These are phyloP conservation scores for Bryconaethiops microstoma DNA, from an alignment of 2,797 vertebrate genomes.

Conservation along the genomic window DNA sequence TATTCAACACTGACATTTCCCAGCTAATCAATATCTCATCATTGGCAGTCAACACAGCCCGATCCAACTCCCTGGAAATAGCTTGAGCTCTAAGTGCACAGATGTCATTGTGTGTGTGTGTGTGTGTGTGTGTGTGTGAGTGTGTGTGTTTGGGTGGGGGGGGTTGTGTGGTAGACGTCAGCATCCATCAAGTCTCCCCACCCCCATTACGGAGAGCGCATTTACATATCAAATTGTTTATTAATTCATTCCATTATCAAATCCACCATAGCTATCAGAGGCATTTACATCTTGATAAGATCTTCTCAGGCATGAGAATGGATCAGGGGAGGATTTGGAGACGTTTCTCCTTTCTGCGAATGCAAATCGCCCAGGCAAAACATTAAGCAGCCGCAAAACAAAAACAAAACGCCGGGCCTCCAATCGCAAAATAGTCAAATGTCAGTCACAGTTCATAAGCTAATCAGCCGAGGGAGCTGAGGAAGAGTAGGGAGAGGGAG, in stretches of 20 bases:
- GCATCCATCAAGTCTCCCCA: constrained; percentile 9
- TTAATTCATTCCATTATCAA: constrained; percentile 59
- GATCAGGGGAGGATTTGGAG: constrained; percentile 39
- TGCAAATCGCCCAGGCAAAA: constrained; percentile 56
- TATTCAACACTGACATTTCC: constrained; percentile 75
- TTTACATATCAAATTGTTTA: constrained; percentile 62
- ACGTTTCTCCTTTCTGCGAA: constrained; percentile 37
- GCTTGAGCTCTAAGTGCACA: constrained; percentile 58
- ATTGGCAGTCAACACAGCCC: constrained; percentile 75
- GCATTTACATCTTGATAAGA: constrained; percentile 61
- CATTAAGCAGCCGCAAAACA: constrained; percentile 48
- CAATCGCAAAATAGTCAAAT: constrained; percentile 56
- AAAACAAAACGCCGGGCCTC: constrained; percentile 46
- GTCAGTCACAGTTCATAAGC: constrained; percentile 66
- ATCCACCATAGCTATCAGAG: constrained; percentile 56
- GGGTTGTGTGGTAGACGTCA: background rate
- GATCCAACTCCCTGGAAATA: constrained; percentile 71
- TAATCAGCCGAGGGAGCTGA: constrained; percentile 51
- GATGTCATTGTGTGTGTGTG: constrained; percentile 51
- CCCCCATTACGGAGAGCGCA: constrained; percentile 42
- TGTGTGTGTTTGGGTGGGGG: background rate
- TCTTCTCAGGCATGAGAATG: constrained; percentile 53
- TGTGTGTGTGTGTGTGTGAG: constrained; percentile 15
- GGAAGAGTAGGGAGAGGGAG: constrained; percentile 13
- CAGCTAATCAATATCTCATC: constrained; percentile 79